Conservation (phyloP, 2,797 vertebrate species). For the Tachyglossus aculeatus region DNA sequence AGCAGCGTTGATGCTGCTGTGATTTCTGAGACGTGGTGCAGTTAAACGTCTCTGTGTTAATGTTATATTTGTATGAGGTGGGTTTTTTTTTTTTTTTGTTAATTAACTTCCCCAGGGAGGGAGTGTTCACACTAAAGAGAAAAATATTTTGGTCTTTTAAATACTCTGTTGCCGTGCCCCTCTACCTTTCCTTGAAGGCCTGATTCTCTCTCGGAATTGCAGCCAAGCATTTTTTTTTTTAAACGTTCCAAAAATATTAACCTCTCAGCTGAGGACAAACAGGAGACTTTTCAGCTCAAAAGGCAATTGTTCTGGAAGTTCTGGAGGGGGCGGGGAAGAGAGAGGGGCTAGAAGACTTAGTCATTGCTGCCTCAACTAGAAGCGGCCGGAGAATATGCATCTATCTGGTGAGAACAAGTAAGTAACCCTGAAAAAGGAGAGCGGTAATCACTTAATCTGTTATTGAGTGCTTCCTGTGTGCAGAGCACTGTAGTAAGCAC, state of each 20-base stretch:
- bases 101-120: constrained; percentile 21
- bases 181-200: constrained; percentile 33
- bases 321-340: too few species aligned
- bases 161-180: neutral
- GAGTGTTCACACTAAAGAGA: constrained; percentile 23
- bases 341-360: too few species aligned
- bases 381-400: too few species aligned
- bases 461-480: too few species aligned
- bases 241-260: neutral
- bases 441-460: too few species aligned
- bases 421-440: too few species aligned
- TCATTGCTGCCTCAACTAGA: too few species aligned
- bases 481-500: too few species aligned
- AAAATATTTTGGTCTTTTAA: constrained; percentile 4
- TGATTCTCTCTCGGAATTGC: constrained; percentile 32
- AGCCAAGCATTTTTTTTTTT: too few species aligned
- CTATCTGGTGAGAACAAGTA: too few species aligned
- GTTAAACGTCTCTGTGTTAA: constrained; percentile 33
- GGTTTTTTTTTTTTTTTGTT: constrained; percentile 14
- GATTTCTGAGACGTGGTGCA: constrained; percentile 28
- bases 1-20: constrained; percentile 24
- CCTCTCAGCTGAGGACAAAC: neutral
- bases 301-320: constrained; percentile 24
- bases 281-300: constrained; percentile 8
- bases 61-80: constrained; percentile 7